Conservation (phyloP, 2,797 vertebrate genomes). For the Poecilia picta region DNA sequence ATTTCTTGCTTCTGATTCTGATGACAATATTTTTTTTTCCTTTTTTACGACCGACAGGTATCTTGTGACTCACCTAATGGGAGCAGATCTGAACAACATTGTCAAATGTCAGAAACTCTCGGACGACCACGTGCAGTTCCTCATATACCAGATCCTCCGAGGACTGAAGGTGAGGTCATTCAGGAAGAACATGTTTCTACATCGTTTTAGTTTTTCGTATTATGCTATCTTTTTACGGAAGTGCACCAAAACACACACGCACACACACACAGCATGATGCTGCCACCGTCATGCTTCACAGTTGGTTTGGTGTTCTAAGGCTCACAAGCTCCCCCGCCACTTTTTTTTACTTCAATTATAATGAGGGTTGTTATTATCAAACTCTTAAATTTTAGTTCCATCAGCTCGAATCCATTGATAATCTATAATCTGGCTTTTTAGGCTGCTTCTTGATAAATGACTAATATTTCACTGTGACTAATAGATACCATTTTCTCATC, state of each 20-base stretch:
- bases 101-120: conserved; percentile 99
- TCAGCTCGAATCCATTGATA: background rate
- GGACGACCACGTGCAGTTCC: conserved; percentile 98
- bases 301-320: background rate
- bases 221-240: background rate
- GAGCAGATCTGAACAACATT: conserved; percentile 98
- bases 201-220: background rate
- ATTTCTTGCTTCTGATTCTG: conserved; percentile 16
- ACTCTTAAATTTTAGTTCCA: background rate
- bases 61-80: conserved; percentile 98
- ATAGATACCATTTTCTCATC: background rate
- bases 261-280: background rate
- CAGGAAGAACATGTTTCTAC: background rate
- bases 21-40: background rate
- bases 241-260: background rate
- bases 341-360: background rate
- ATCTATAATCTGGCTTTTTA: background rate
- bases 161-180: conserved; percentile 90
- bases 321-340: background rate
- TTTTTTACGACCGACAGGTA: conserved; percentile 81
- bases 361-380: background rate
- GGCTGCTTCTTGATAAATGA: background rate
- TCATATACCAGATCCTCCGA: conserved; percentile 98
- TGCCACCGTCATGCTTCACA: background rate
- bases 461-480: background rate